Evolutionary conservation across 2,113 vertebrate genomes (phyloP), one percentile per base, ranked within the genome.

Genomic region (Serranochromis macrocephalus): DNA sequence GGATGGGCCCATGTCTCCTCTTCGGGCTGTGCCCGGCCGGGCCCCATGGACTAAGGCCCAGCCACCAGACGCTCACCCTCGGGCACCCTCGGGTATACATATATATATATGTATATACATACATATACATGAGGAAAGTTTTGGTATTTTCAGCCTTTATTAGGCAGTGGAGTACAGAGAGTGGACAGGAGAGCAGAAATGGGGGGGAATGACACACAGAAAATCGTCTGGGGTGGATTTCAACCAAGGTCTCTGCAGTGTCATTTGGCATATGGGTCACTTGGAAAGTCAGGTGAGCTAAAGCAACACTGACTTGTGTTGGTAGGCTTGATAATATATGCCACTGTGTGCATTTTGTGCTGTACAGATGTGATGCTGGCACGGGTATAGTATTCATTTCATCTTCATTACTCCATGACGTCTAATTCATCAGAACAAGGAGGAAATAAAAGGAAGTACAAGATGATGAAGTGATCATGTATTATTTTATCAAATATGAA

Each of bases 41-140:
- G 26, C 26, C 26, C 26, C 26, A 29, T 29, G 29, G 29, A 29
- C 29, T 29, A 5, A 29, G 29, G 29, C 29, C 5, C 29, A 2
- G 29, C 29, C 29, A 29, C 29, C 29, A 29, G 29, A 29, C 29
- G 29, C 29, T 29, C 29, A 2, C 5, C 5, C 5, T 29, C 29
- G 2, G 5, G 5, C 29, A 5, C 5, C 5, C 5, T 29, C 2
- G 5, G 5, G 5, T 4, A 4, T 26, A 17, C 8, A 19, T 19
- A 10, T n/a, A 5, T 10, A 6, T 10, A 10, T 1, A 6, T 0
- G 3, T 9, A 51, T 1, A 53, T 6, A 21, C 2, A 7, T 2
- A 54, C 3, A 24, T 0, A 13, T 0, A 26, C 0, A 17, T 17
- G 26, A 17, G 14, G 14, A 17, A 3, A 61, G 19, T 11, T 36